phyloP scores from a whole-genome alignment of 2,888 invertebrate genomes.

The Rhagium mordax region DNA sequence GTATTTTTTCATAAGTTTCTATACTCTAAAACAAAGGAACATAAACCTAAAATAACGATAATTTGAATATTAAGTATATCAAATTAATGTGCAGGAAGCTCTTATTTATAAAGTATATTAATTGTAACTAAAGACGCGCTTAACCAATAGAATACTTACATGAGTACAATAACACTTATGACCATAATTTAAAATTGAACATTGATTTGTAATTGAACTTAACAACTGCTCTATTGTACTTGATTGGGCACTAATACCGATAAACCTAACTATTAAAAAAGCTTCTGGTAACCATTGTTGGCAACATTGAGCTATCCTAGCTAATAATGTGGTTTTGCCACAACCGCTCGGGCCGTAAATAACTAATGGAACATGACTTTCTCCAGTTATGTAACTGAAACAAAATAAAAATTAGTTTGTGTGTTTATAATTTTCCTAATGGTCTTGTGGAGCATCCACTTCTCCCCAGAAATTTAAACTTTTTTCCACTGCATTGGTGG shows the following conservation, averaged over 20 bases:
- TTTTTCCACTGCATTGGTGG: no score
- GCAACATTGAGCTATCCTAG: conserved; percentile 79
- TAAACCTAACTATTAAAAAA: conserved; percentile 73
- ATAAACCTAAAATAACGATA: no score
- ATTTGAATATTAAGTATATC: no score
- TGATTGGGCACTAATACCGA: conserved; percentile 78
- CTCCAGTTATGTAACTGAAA: conserved; percentile 78
- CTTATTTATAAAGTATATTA: no score
- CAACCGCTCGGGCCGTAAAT: conserved; percentile 86
- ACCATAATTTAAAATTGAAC: conserved; percentile 80
- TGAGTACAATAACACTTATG: conserved; percentile 77
- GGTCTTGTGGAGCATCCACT: no score
- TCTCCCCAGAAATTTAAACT: no score
- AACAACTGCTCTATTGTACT: conserved; percentile 80
- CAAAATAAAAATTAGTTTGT: neutral
- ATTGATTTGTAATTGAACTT: conserved; percentile 83
- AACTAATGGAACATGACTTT: conserved; percentile 77
- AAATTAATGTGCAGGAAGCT: no score
- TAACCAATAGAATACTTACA: conserved; percentile 67
- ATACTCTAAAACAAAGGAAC: conserved; percentile 75
- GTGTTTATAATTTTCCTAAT: no score
- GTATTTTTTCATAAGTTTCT: conserved; percentile 78
- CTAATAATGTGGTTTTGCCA: conserved; percentile 87
- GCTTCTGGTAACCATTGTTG: conserved; percentile 78
- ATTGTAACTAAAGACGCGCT: no score